phyloP scores from a whole-genome alignment of 2,888 invertebrate genomes.

The Tridacna gigas region DNA sequence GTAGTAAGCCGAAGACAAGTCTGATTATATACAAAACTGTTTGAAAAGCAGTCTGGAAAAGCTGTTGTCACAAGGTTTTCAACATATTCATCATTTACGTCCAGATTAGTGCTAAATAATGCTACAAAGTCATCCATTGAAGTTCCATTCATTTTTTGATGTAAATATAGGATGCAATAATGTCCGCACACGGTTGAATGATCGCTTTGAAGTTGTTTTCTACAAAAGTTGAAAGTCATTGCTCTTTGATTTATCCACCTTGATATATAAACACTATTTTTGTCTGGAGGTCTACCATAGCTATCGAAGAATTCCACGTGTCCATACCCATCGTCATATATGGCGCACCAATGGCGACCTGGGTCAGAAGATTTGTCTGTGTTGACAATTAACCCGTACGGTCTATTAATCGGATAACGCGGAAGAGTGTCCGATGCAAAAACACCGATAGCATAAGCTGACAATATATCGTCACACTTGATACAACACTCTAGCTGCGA shows the following conservation, averaged over 20 bases:
- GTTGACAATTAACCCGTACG: slow-evolving; percentile 46
- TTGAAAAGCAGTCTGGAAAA: slow-evolving; percentile 27
- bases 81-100: slow-evolving; percentile 31
- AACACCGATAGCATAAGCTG: slow-evolving; percentile 25
- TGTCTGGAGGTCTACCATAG: slow-evolving; percentile 21
- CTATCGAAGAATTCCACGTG: slow-evolving; percentile 34
- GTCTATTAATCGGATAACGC: background rate
- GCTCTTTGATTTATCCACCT: slow-evolving; percentile 25
- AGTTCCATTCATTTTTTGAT: slow-evolving; percentile 24
- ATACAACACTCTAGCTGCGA: slow-evolving; percentile 45
- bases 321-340: slow-evolving; percentile 19
- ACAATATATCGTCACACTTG: slow-evolving; percentile 30
- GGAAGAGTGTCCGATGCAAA: slow-evolving; percentile 37
- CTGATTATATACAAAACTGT: slow-evolving; percentile 30
- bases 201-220: slow-evolving; percentile 26
- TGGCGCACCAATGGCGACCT: slow-evolving; percentile 49
- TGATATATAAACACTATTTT: slow-evolving; percentile 23
- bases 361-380: slow-evolving; percentile 34
- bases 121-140: slow-evolving; percentile 23
- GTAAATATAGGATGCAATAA: slow-evolving; percentile 37
- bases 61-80: background rate
- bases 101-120: slow-evolving; percentile 9
- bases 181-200: slow-evolving; percentile 34
- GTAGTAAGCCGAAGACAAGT: slow-evolving; percentile 3
- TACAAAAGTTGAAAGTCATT: slow-evolving; percentile 2